Percentiles rank a stretch among this genome's conserved stretches.
These are phyloP conservation scores for Calosoma granatense DNA, from an alignment of 1,140 invertebrate species.

Conservation along the genomic window DNA sequence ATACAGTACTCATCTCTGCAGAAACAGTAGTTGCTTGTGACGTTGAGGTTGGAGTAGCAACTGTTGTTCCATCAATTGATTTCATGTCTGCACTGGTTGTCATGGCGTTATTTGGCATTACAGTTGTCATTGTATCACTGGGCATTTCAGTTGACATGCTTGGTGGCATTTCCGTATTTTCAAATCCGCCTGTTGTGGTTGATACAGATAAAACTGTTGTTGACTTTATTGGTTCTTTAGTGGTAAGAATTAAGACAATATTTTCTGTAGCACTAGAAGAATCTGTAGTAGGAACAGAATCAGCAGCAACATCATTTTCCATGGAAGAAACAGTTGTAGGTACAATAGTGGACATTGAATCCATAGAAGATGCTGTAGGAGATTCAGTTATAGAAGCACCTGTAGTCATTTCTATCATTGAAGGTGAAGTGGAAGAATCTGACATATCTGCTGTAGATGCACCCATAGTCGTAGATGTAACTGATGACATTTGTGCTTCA, in stretches of 20 bases:
- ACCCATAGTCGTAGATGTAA: too few relatives aligned
- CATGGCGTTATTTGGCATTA: neutral
- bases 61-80: slow-evolving; percentile 31
- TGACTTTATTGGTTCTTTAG: slow-evolving; percentile 23
- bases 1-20: neutral
- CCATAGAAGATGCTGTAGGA: too few relatives aligned
- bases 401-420: neutral
- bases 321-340: slow-evolving; percentile 13
- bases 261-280: too few relatives aligned
- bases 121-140: neutral
- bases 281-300: too few relatives aligned
- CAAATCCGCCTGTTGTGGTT: neutral
- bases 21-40: slow-evolving; percentile 8
- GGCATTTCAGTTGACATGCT: neutral
- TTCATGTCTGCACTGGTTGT: slow-evolving; percentile 23
- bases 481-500: too few relatives aligned
- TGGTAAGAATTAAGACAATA: slow-evolving; percentile 11
- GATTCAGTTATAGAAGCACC: neutral
- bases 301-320: too few relatives aligned
- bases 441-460: too few relatives aligned
- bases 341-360: neutral
- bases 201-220: slow-evolving; percentile 26
- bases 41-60: slow-evolving; percentile 15
- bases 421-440: too few relatives aligned
- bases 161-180: neutral